These are phyloP conservation scores for Ormyrus thymus DNA, from an alignment of 2,888 invertebrate species.

Conservation along the genomic window DNA sequence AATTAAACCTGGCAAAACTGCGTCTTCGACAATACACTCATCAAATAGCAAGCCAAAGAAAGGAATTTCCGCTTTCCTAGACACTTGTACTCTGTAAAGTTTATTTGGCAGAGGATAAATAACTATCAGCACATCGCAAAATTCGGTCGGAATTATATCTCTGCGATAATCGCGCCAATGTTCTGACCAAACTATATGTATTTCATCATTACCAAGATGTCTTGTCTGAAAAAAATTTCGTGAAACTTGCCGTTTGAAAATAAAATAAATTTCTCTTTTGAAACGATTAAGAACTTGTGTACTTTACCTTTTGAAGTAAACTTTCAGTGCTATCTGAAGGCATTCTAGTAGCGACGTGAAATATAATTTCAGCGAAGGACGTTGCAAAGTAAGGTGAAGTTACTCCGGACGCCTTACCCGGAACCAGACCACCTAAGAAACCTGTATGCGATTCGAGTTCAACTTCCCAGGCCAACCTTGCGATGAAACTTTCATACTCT, in stretches of 20 bases:
- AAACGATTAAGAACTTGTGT: not conserved
- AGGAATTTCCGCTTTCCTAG: slow-evolving; percentile 82
- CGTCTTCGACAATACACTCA: slow-evolving; percentile 87
- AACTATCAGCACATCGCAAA: slow-evolving; percentile 97
- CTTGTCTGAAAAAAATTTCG: slow-evolving; percentile 81
- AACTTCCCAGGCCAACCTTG: slow-evolving; percentile 86
- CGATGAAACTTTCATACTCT: slow-evolving; percentile 92
- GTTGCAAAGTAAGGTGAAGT: slow-evolving; percentile 97
- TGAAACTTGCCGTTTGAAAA: not conserved
- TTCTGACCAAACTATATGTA: slow-evolving; percentile 99
- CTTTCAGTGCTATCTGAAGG: slow-evolving; percentile 92
- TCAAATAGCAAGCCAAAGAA: slow-evolving; percentile 97
- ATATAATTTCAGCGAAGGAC: slow-evolving; percentile 94
- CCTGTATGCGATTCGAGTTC: slow-evolving; percentile 96
- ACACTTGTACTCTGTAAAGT: slow-evolving; percentile 91
- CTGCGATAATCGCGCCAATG: slow-evolving; percentile 96
- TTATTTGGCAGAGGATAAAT: slow-evolving; percentile 94
- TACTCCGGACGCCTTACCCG: slow-evolving; percentile 92
- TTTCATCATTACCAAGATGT: slow-evolving; percentile 98
- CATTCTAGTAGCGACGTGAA: slow-evolving; percentile 98
- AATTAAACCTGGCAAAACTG: slow-evolving; percentile 88
- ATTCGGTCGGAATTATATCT: slow-evolving; percentile 98
- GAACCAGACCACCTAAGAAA: slow-evolving; percentile 93
- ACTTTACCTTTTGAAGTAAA: slow-evolving; percentile 86
- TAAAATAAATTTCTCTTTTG: not conserved